Base-by-base conservation (phyloP, 2,888 invertebrate genomes). In the Auanema freiburgensis region DNA sequence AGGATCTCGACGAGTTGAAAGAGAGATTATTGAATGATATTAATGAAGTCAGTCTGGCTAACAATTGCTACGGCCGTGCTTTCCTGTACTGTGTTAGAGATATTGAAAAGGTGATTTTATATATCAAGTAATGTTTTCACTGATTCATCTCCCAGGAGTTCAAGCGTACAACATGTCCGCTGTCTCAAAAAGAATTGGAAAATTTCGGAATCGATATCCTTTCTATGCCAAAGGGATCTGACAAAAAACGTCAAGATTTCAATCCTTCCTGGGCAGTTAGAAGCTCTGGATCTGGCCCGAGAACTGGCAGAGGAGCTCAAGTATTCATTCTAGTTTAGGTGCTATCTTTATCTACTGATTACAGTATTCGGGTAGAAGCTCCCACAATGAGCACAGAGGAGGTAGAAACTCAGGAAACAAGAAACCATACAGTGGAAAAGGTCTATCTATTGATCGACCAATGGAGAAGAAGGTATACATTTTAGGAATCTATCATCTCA, bases 11-110 rank as follows among this genome's bases (percentile, higher is more conserved):
- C 18, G 53, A n/a, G 16, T 33, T 58, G 16, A 18, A 41, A 33
- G 51, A 18, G 1, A 16, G 42, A 18, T 33, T 58, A 11, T 18
- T 59, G 14, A n/a, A 52, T 21, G 16, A 25, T 10, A 33, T 14
- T 1, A 59, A 55, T 4, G 68, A 71, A 25, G 68, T 58, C n/a
- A 52, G 69, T 16, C 21, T 57, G 0, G 18, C 41, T n/a, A 57
- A 21, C 8, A 53, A 60, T 40, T 40, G 49, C 10, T 76, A 70
- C 60, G 62, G 60, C 11, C 50, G 76, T n/a, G 57, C 58, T 1
- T 77, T 73, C 62, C 65, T 77, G 60, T 66, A 69, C 25, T 64
- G 63, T 11, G 62, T 77, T n/a, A 59, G 74, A 4, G 68, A 69
- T 10, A 50, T 70, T 18, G 74, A 74, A 57, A 72, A 66, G 58